Evolutionary conservation across 2,888 invertebrate species (phyloP).

Genomic region (Idaea dimidiata): DNA sequence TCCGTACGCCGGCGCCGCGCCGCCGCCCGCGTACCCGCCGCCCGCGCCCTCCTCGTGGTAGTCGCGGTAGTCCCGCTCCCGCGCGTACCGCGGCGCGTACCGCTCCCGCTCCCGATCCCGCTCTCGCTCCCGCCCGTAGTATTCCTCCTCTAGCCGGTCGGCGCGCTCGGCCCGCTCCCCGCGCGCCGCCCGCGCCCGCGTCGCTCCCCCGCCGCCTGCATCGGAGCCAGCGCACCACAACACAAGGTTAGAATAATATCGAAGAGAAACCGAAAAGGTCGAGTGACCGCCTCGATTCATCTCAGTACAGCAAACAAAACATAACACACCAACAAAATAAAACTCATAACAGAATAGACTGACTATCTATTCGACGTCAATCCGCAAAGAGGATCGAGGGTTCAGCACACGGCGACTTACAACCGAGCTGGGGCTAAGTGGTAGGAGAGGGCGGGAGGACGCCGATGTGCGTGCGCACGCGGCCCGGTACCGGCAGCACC

Average conservation of each 20-base stretch:
- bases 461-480: conserved; percentile 56
- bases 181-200: conserved; percentile 58
- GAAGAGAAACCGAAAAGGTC: conserved; percentile 10
- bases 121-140: conserved; percentile 61
- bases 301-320: conserved; percentile 21
- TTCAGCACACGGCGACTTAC: conserved; percentile 60
- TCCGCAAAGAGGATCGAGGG: conserved; percentile 25
- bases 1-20: conserved; percentile 54
- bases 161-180: conserved; percentile 74
- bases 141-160: conserved; percentile 81
- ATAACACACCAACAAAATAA: conserved; percentile 22
- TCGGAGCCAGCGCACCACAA: no score
- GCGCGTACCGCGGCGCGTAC: no score
- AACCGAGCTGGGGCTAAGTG: conserved; percentile 43
- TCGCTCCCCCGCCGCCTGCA: conserved; percentile 63
- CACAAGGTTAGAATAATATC: no score
- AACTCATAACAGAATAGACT: conserved; percentile 24
- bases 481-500: conserved; percentile 71
- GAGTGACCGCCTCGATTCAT: conserved; percentile 10
- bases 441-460: conserved; percentile 53
- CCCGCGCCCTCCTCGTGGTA: conserved; percentile 36
- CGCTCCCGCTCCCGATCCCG: conserved; percentile 50
- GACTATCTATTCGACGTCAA: conserved; percentile 18
- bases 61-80: conserved; percentile 50
- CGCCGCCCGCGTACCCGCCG: conserved; percentile 41